Percentiles rank a stretch among this genome's conserved stretches.
Conservation (phyloP, 2,797 vertebrate genomes). For the Eulemur mongoz region DNA sequence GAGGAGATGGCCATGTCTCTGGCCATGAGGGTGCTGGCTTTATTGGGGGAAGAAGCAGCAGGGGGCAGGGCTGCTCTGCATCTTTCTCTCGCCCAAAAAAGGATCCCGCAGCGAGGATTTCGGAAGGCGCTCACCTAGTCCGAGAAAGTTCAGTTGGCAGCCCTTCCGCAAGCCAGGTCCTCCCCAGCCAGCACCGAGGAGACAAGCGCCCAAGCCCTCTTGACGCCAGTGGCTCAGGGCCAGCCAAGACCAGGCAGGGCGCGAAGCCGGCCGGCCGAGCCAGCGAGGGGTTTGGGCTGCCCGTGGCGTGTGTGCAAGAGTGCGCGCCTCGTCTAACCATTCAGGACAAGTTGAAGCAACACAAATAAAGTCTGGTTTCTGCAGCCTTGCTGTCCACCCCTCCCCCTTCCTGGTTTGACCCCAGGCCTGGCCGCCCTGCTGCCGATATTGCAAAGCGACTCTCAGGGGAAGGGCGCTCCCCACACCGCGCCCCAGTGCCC, state of each 20-base stretch:
- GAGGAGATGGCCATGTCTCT: background rate
- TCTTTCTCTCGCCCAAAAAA: background rate
- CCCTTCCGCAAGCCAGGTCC: background rate
- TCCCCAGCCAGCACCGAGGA: background rate
- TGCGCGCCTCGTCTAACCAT: background rate
- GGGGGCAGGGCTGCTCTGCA: background rate
- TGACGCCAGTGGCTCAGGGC: background rate
- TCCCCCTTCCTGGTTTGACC: conserved; percentile 39
- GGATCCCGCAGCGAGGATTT: background rate
- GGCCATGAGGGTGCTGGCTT: background rate
- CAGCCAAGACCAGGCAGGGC: background rate
- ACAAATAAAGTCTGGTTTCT: background rate
- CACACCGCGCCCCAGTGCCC: background rate
- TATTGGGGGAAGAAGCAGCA: background rate
- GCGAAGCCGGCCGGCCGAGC: background rate
- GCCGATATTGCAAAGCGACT: background rate
- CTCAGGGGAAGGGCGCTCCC: background rate
- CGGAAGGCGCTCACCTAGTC: conserved; percentile 72
- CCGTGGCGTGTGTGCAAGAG: background rate
- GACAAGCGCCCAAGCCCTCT: background rate
- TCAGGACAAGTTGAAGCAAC: conserved; percentile 42
- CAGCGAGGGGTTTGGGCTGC: background rate
- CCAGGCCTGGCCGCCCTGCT: background rate
- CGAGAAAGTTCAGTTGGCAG: conserved; percentile 23
- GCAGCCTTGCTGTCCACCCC: conserved; percentile 7